phyloP scores from a whole-genome alignment of 2,113 vertebrate species.

The Scomber japonicus region DNA sequence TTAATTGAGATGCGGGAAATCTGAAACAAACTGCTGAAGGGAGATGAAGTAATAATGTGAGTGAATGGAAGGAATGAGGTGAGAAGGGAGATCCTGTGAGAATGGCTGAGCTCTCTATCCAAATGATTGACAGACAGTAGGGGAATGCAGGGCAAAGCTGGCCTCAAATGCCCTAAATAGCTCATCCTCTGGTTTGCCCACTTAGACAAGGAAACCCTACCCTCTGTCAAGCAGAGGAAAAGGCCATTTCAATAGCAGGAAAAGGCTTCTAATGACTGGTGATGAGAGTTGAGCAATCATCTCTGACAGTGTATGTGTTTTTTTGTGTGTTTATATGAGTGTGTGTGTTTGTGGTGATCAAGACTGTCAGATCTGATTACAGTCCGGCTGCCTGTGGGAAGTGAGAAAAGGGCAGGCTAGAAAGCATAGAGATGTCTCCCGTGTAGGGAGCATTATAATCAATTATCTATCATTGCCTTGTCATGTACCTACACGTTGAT shows the following conservation, averaged over 20 bases:
- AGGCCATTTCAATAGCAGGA: constrained; percentile 66
- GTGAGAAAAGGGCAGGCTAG: constrained; percentile 25
- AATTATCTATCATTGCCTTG: constrained; percentile 34
- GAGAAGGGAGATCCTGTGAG: constrained; percentile 38
- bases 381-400: constrained; percentile 23
- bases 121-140: constrained; percentile 60
- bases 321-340: constrained; percentile 18
- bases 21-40: constrained; percentile 28
- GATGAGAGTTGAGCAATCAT: constrained; percentile 65
- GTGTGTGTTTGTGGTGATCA: constrained; percentile 45
- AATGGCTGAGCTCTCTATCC: constrained; percentile 10
- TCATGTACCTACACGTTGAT: constrained; percentile 1
- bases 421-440: constrained; percentile 33
- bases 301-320: constrained; percentile 51
- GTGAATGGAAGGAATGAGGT: constrained; percentile 40
- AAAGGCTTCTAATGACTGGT: constrained; percentile 49
- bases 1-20: constrained; percentile 16
- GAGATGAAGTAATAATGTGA: constrained; percentile 29
- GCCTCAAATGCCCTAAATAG: constrained; percentile 40
- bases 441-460: constrained; percentile 44
- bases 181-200: constrained; percentile 68
- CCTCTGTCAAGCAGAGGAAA: constrained; percentile 56
- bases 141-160: constrained; percentile 55
- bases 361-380: constrained; percentile 55
- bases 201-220: constrained; percentile 72